phyloP scores from a whole-genome alignment of 2,113 vertebrate species.

The Notothenia coriiceps region DNA sequence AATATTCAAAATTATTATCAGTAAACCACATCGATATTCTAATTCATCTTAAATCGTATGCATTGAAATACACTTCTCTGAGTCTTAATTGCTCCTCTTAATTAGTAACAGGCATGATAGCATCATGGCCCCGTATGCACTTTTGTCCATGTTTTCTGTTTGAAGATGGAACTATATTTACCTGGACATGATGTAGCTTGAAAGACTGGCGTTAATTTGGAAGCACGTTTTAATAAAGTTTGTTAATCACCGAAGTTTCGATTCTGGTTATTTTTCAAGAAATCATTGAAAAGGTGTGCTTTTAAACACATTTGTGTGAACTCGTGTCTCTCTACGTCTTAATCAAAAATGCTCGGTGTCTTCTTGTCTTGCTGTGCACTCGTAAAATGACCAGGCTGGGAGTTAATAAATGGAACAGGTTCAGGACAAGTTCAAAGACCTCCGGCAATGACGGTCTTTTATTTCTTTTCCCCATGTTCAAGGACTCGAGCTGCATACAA shows the following conservation, averaged over 20 bases:
- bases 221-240: not conserved
- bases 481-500: conserved; percentile 49
- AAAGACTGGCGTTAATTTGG: not conserved
- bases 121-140: too few relatives aligned
- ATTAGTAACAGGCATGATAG: not conserved
- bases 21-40: not conserved
- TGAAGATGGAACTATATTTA: not conserved
- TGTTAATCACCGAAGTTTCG: not conserved
- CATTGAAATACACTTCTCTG: not conserved
- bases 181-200: not conserved
- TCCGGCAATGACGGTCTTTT: conserved; percentile 63
- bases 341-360: not conserved
- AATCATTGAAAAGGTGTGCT: not conserved
- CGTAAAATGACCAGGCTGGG: conserved; percentile 40
- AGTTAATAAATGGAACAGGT: conserved; percentile 67
- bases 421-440: conserved; percentile 68
- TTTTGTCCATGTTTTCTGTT: not conserved
- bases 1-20: not conserved
- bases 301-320: not conserved
- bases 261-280: not conserved
- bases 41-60: not conserved
- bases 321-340: conserved; percentile 18
- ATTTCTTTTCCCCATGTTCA: conserved; percentile 47
- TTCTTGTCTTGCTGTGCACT: conserved; percentile 53
- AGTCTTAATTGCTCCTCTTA: not conserved